Evolutionary conservation across 1,140 invertebrate species (phyloP).

Genomic region (Atta texana): DNA sequence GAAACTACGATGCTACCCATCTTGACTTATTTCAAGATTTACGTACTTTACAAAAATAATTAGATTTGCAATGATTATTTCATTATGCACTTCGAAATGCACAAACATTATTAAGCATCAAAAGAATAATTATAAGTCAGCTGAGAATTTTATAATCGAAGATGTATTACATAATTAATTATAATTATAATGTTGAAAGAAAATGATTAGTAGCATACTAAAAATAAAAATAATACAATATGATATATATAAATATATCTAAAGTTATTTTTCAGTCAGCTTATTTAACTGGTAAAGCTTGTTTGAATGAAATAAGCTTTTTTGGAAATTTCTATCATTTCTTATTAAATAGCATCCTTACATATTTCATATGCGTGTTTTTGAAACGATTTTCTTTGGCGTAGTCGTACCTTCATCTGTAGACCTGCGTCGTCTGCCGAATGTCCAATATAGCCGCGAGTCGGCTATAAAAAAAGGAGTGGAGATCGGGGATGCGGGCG

Average conservation of each 20-base stretch:
- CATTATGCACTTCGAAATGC: neutral
- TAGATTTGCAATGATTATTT: constrained; percentile 21
- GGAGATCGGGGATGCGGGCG: constrained; percentile 76
- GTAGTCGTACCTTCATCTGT: constrained; percentile 66
- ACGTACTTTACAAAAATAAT: neutral
- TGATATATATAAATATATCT: neutral
- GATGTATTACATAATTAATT: neutral
- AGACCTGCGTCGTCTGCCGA: constrained; percentile 76
- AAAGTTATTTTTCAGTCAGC: neutral
- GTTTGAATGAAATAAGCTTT: neutral
- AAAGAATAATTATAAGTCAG: neutral
- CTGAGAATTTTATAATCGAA: neutral
- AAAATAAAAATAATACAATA: neutral
- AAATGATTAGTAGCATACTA: neutral
- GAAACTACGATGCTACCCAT: constrained; percentile 26
- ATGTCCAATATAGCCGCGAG: constrained; percentile 75
- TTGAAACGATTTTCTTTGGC: constrained; percentile 50
- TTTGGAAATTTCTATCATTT: neutral
- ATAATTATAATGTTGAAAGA: neutral
- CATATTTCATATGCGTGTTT: neutral
- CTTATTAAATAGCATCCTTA: neutral
- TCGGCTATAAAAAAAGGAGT: constrained; percentile 68
- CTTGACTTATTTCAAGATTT: constrained; percentile 38
- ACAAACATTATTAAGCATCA: neutral
- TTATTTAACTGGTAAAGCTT: neutral